Percentiles rank a stretch among this genome's conserved stretches.
These are phyloP conservation scores for Tetranychus truncatus DNA, from an alignment of 2,888 invertebrate species.

Conservation along the genomic window DNA sequence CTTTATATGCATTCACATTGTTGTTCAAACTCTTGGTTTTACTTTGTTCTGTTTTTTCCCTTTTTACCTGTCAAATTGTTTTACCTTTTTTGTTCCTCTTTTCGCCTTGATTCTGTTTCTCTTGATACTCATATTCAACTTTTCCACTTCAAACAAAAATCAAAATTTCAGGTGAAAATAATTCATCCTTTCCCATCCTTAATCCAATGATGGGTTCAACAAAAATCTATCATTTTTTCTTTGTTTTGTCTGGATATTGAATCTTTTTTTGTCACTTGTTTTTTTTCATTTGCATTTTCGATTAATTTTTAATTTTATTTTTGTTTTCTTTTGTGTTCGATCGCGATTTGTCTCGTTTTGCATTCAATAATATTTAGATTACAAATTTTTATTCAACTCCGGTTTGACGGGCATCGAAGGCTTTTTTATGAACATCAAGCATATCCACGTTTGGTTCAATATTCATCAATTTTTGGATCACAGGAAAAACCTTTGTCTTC, in stretches of 20 bases:
- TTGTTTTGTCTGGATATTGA: no score
- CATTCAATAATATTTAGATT: neutral
- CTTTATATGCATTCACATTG: neutral
- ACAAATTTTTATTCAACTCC: conserved; percentile 27
- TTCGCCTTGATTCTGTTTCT: neutral
- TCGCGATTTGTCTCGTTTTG: neutral
- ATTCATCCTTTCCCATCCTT: no score
- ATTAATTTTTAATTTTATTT: neutral
- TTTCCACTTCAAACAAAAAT: neutral
- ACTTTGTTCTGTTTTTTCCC: neutral
- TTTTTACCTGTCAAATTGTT: neutral
- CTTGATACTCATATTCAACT: neutral
- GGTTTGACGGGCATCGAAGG: conserved; percentile 28
- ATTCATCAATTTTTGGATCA: no score
- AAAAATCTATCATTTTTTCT: no score
- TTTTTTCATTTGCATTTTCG: neutral
- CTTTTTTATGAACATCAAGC: no score
- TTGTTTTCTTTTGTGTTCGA: neutral
- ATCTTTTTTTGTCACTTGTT: no score
- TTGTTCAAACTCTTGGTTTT: neutral
- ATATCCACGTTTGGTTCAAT: no score
- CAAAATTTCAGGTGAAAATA: no score
- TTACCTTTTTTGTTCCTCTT: neutral
- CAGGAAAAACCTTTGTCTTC: no score
- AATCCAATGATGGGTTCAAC: no score